phyloP scores from a whole-genome alignment of 2,888 invertebrate genomes.

The Heliconius charithonia region DNA sequence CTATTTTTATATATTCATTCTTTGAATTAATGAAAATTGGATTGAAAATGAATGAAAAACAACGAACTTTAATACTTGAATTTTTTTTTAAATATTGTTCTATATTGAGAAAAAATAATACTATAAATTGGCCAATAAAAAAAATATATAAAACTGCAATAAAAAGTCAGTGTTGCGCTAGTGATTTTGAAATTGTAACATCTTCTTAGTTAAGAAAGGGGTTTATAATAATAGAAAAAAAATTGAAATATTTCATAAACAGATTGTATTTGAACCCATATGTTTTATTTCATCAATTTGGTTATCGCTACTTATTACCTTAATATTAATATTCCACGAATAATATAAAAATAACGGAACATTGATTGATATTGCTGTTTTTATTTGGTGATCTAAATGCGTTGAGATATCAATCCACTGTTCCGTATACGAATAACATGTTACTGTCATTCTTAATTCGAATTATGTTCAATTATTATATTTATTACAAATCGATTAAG shows the following conservation, averaged over 20 bases:
- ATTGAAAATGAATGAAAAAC: too few species aligned
- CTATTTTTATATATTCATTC: background rate
- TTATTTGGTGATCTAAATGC: constrained; percentile 31
- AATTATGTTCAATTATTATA: background rate
- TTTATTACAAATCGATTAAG: constrained; percentile 1
- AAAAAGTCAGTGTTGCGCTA: background rate
- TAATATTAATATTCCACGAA: constrained; percentile 34
- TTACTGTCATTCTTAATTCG: background rate
- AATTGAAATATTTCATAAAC: constrained; percentile 49
- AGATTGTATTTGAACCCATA: constrained; percentile 56
- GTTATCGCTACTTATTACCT: constrained; percentile 36
- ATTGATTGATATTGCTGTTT: constrained; percentile 34
- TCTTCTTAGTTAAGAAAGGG: background rate
- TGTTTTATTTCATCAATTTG: constrained; percentile 45
- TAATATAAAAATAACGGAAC: constrained; percentile 44
- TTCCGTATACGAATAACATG: background rate
- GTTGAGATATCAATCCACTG: background rate
- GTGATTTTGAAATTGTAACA: background rate
- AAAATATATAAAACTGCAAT: background rate
- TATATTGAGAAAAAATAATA: too few species aligned
- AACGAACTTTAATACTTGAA: background rate
- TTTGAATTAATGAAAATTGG: too few species aligned
- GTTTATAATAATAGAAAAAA: constrained; percentile 41
- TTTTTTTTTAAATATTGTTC: background rate
- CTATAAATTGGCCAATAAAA: too few species aligned